These are phyloP conservation scores for Stegana nigrithorax DNA, from an alignment of 2,888 invertebrate species.

Conservation along the genomic window DNA sequence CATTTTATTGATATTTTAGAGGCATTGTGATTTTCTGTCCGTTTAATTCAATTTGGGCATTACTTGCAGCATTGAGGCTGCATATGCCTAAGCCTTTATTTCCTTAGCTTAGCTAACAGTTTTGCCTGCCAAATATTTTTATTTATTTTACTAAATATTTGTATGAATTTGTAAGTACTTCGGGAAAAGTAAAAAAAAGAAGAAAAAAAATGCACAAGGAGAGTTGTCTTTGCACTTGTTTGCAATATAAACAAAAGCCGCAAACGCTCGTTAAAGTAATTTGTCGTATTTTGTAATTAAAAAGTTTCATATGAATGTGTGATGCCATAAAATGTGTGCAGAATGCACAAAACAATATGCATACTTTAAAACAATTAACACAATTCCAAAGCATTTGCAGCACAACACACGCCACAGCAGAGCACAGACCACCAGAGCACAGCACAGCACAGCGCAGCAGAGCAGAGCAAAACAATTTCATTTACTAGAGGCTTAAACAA, in stretches of 20 bases:
- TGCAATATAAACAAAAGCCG: constrained; percentile 1
- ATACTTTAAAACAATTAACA: constrained; percentile 52
- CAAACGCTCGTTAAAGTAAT: constrained; percentile 51
- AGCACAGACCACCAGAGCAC: constrained; percentile 9
- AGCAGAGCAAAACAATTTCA: constrained; percentile 2
- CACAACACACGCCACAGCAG: not conserved
- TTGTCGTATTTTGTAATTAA: constrained; percentile 55
- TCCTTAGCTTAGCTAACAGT: too few relatives aligned
- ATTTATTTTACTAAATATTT: too few relatives aligned
- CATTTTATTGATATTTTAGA: too few relatives aligned
- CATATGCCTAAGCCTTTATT: too few relatives aligned
- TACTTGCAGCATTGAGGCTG: too few relatives aligned
- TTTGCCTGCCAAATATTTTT: too few relatives aligned
- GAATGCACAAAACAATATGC: constrained; percentile 17
- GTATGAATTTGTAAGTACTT: too few relatives aligned
- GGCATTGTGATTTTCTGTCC: too few relatives aligned
- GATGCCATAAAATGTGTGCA: constrained; percentile 32
- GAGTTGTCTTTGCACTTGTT: constrained; percentile 3
- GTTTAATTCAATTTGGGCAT: too few relatives aligned
- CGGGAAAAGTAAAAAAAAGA: not conserved
- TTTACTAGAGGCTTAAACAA: not conserved
- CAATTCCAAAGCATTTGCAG: constrained; percentile 36
- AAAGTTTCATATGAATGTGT: constrained; percentile 46
- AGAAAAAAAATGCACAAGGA: not conserved
- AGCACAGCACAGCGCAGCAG: not conserved